Evolutionary conservation across 1,140 invertebrate genomes (phyloP), one percentile per base, ranked within the genome.

Genomic region (Euura saliciscinereae): DNA sequence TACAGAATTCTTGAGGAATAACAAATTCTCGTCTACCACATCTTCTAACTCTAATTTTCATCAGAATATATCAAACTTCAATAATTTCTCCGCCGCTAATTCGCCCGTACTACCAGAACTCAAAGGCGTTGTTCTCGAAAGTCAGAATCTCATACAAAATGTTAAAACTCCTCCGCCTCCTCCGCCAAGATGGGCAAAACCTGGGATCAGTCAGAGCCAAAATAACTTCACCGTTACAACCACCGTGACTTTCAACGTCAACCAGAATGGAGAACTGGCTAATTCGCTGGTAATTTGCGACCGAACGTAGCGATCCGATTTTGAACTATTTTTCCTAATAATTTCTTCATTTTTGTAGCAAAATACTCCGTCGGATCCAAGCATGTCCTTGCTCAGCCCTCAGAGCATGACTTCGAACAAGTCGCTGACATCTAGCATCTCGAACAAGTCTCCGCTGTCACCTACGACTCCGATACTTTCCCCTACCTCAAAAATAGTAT

Each of bases 221-320:
- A 91, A 86, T 73, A 94, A 94, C 80, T 94, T 95, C 80, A 95
- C 91, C 2, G 93, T 95, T 3, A 95, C 94, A 6, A 94, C 94
- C 3, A 95, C 94, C 1, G 92, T 95, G 5, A 95, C 93, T 4
- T 95, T 95, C 79, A 94, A 92, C 76, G 91, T 95, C 73, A 93
- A 93, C 84, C 83, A 86, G 45, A 75, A 59, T 6, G 83, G 70
- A 64, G 82, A 84, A 13, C 43, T 75, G 6, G 68, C 73, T 45
- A 66, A 45, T 74, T 76, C 81, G 43, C 74, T 81, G 84, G 83
- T 86, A 77, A 75, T 68, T 80, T 43, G 74, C 77, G 74, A 72
- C 68, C 51, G 51, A 59, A 13, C 13, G 44, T 45, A 69, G 6
- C n/a, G 42, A 6, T 6, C 46, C 13, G 28, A 45, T 44, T 44